These are phyloP conservation scores for Mionectes macconnelli DNA, from an alignment of 2,113 vertebrate genomes.

Conservation along the genomic window DNA sequence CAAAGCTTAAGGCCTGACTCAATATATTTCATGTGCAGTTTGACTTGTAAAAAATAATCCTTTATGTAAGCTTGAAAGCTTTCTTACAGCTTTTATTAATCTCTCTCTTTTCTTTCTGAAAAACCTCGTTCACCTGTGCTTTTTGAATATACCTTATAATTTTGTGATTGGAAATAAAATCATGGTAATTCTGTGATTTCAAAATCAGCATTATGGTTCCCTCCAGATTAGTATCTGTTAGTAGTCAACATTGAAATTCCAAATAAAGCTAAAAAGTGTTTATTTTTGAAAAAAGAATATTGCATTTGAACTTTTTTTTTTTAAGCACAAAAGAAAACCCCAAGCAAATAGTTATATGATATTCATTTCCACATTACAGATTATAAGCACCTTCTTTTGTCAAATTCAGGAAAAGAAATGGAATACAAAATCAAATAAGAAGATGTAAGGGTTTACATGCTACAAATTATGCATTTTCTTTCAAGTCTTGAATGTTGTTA, in stretches of 20 bases:
- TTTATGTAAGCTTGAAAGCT: neutral
- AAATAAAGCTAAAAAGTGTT: neutral
- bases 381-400: neutral
- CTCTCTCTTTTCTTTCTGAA: neutral
- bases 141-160: neutral
- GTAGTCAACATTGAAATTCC: neutral
- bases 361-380: neutral
- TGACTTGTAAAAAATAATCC: neutral
- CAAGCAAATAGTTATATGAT: neutral
- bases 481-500: neutral
- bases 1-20: neutral
- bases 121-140: neutral
- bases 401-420: neutral
- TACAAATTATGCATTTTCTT: neutral
- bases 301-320: neutral
- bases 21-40: neutral
- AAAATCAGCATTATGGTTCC: neutral
- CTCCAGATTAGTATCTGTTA: neutral
- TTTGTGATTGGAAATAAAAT: neutral
- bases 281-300: neutral
- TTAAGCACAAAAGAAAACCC: neutral
- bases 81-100: neutral
- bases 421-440: neutral
- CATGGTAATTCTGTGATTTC: neutral
- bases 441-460: neutral